Percentiles rank a stretch among this genome's conserved stretches.
These are phyloP conservation scores for Solenopsis fugax DNA, from an alignment of 1,140 invertebrate species.

Conservation along the genomic window DNA sequence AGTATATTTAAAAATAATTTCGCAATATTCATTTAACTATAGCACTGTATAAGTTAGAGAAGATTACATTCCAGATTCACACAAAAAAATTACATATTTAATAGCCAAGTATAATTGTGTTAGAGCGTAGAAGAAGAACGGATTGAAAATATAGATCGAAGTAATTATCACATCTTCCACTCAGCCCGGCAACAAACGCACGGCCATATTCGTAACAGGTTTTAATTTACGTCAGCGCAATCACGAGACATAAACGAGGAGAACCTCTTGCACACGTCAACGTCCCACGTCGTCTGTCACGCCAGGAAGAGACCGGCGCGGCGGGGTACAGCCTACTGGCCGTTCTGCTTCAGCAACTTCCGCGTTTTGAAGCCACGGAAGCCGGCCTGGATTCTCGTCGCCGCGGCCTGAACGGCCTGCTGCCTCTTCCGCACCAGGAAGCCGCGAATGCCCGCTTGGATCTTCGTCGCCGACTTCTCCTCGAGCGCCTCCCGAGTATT, in stretches of 20 bases:
- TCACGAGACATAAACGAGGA: conserved; percentile 34
- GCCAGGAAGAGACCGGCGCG: background rate
- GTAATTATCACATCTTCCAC: background rate
- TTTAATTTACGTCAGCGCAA: conserved; percentile 37
- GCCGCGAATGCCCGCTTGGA: conserved; percentile 92
- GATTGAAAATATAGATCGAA: background rate
- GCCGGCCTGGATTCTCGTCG: conserved; percentile 88
- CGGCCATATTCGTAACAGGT: background rate
- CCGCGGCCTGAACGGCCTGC: conserved; percentile 87
- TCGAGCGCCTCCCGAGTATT: conserved; percentile 80
- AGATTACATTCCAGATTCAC: background rate
- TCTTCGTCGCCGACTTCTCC: conserved; percentile 91
- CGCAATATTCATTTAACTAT: background rate
- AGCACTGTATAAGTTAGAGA: conserved; percentile 18
- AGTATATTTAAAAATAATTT: background rate
- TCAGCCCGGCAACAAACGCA: background rate
- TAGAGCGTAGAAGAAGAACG: background rate
- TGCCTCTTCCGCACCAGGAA: conserved; percentile 90
- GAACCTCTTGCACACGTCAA: conserved; percentile 33
- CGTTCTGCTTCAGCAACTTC: conserved; percentile 83
- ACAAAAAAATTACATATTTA: background rate
- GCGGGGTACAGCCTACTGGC: conserved; percentile 70
- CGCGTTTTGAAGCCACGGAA: conserved; percentile 88
- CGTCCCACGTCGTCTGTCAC: background rate
- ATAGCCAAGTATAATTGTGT: background rate